Conservation (phyloP, 2,888 invertebrate genomes). For the Agrotis puta region DNA sequence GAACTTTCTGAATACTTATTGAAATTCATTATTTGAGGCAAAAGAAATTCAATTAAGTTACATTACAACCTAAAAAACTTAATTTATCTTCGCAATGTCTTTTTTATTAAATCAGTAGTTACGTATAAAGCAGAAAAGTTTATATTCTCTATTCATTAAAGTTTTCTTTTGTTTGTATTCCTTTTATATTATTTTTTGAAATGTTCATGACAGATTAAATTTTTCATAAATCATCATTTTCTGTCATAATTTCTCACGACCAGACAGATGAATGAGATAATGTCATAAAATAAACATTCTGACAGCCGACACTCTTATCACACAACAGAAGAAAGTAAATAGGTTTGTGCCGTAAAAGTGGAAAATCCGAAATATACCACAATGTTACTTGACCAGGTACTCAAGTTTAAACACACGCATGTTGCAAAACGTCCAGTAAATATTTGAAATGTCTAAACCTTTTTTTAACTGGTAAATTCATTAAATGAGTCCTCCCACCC, state of each 20-base stretch:
- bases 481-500: too few relatives aligned
- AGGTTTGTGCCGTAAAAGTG: background rate
- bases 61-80: background rate
- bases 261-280: background rate
- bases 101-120: background rate
- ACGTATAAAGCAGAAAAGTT: too few relatives aligned
- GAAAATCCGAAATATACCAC: background rate
- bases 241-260: background rate
- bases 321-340: background rate
- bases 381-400: too few relatives aligned
- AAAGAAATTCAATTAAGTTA: background rate
- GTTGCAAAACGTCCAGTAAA: too few relatives aligned
- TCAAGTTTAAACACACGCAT: too few relatives aligned
- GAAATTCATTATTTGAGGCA: background rate
- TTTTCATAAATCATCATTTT: background rate
- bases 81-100: background rate
- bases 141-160: background rate
- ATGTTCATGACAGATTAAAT: background rate
- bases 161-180: background rate
- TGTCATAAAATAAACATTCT: background rate
- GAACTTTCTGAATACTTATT: background rate
- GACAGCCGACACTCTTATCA: background rate
- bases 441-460: too few relatives aligned
- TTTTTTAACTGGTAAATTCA: too few relatives aligned
- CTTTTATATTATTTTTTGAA: background rate